Percentiles rank a stretch among this genome's conserved stretches.
Evolutionary conservation across 2,797 vertebrate species (phyloP).

Genomic region (Alfaro cultratus): DNA sequence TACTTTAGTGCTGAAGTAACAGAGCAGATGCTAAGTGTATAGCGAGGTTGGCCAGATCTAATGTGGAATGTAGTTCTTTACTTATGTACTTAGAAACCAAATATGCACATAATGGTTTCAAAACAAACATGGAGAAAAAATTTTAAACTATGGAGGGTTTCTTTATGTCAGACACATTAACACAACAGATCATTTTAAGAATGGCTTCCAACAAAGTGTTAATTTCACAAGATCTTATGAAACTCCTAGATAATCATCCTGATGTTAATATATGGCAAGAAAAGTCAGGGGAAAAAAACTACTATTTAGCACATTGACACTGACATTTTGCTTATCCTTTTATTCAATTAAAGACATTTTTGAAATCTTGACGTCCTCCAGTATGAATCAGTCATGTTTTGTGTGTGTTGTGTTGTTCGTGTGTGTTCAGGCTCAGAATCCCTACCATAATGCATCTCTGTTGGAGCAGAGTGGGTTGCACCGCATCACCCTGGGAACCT

Average conservation of each 20-base stretch:
- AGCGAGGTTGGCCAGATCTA: background rate
- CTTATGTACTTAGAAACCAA: too few relatives aligned
- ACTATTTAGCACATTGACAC: background rate
- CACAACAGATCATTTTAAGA: background rate
- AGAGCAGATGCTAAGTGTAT: background rate
- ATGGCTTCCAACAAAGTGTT: background rate
- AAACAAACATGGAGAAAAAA: background rate
- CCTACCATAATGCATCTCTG: conserved; percentile 94
- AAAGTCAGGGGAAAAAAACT: background rate
- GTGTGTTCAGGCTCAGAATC: conserved; percentile 84
- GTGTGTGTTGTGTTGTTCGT: conserved; percentile 9
- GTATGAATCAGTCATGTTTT: background rate
- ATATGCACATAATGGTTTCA: background rate
- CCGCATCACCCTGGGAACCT: conserved; percentile 95
- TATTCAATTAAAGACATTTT: background rate
- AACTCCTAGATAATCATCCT: background rate
- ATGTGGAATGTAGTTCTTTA: too few relatives aligned
- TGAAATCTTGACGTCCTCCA: background rate
- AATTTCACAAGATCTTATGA: background rate
- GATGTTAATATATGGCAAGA: background rate
- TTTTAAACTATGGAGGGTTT: background rate
- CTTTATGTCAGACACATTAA: background rate
- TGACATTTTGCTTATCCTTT: background rate
- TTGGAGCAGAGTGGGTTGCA: conserved; percentile 97
- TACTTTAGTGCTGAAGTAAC: background rate